Conservation (phyloP, 2,113 vertebrate species). For the Haemorhous mexicanus region DNA sequence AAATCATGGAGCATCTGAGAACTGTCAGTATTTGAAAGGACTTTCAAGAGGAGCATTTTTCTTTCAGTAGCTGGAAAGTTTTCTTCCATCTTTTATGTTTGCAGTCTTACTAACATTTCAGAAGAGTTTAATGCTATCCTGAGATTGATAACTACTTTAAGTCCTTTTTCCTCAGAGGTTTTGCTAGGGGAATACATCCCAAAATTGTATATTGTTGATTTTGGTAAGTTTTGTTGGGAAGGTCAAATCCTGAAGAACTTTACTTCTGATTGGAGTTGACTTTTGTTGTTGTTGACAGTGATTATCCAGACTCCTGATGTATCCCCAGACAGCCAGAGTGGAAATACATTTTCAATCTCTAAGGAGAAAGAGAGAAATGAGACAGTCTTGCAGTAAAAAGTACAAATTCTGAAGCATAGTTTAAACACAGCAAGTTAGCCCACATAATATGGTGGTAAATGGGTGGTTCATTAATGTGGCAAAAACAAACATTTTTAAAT, state of each 20-base stretch:
- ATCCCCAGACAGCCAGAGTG: neutral
- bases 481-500: neutral
- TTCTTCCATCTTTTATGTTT: neutral
- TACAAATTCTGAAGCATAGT: neutral
- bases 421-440: neutral
- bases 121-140: neutral
- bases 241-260: neutral
- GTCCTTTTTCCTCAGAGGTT: neutral
- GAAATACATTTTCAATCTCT: neutral
- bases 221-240: neutral
- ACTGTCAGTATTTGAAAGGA: neutral
- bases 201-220: neutral
- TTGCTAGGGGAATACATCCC: neutral
- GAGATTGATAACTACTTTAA: neutral
- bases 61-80: neutral
- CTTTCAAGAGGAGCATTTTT: neutral
- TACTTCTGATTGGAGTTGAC: fast-evolving
- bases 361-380: neutral
- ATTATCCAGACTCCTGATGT: neutral
- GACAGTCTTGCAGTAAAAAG: neutral
- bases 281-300: neutral
- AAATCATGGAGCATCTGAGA: neutral
- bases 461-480: neutral
- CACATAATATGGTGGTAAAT: neutral
- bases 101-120: neutral